Percentiles rank a stretch among this genome's conserved stretches.
phyloP scores from a whole-genome alignment of 1,140 invertebrate species.

The Drosophila serrata region DNA sequence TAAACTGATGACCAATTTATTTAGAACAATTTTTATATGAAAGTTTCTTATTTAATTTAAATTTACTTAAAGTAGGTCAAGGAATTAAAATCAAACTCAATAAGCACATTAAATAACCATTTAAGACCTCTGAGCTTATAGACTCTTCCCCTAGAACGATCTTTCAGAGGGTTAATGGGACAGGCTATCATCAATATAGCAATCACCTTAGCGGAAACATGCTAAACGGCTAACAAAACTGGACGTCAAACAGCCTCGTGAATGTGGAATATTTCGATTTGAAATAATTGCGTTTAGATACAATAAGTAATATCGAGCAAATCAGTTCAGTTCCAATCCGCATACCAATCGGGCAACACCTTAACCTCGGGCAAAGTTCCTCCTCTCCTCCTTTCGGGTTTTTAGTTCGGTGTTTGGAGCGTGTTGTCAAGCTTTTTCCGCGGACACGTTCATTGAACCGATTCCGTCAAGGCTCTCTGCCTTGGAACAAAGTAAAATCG shows the following conservation, averaged over 20 bases:
- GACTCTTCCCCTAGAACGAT: not conserved
- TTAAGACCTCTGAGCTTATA: not conserved
- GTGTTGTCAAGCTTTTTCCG: slow-evolving; percentile 34
- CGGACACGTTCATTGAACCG: slow-evolving; percentile 72
- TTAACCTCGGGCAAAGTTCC: slow-evolving; percentile 4
- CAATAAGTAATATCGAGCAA: slow-evolving; percentile 16
- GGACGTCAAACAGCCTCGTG: slow-evolving; percentile 33
- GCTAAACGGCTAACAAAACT: slow-evolving; percentile 42
- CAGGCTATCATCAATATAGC: slow-evolving; percentile 26
- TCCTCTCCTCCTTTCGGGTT: slow-evolving; percentile 4
- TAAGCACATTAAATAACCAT: not conserved
- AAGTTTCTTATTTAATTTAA: not conserved
- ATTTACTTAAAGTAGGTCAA: not conserved
- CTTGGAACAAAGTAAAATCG: slow-evolving; percentile 61
- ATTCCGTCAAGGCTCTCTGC: slow-evolving; percentile 62
- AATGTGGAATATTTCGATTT: slow-evolving; percentile 51
- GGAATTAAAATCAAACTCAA: not conserved
- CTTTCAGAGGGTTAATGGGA: slow-evolving; percentile 17
- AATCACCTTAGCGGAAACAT: slow-evolving; percentile 39
- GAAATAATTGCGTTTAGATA: slow-evolving; percentile 44
- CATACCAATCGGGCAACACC: slow-evolving; percentile 38
- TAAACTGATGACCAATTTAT: not conserved
- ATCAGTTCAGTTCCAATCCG: slow-evolving; percentile 35
- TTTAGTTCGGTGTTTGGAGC: slow-evolving; percentile 19
- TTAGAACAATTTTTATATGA: not conserved